Percentiles rank a stretch among this genome's conserved stretches.
Evolutionary conservation across 2,888 invertebrate species (phyloP).

Genomic region (Crioceris asparagi): DNA sequence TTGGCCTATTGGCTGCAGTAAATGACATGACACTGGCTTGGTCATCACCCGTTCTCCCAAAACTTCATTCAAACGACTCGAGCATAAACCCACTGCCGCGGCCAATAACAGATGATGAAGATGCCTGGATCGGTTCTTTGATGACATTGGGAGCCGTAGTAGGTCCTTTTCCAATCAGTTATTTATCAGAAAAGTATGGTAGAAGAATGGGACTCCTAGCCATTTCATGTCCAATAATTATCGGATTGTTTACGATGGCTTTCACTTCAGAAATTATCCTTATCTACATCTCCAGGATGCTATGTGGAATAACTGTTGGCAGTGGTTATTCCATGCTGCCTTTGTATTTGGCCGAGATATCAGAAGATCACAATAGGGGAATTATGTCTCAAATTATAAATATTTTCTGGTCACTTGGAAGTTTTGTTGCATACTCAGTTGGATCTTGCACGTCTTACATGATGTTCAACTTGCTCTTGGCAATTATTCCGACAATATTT

Average conservation of each 20-base stretch:
- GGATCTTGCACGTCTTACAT: background rate
- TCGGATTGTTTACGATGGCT: conserved; percentile 19
- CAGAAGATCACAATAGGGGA: background rate
- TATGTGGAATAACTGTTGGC: conserved; percentile 52
- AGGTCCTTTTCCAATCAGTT: conserved; percentile 59
- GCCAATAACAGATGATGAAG: conserved; percentile 32
- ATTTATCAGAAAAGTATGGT: conserved; percentile 51
- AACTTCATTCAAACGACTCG: conserved; percentile 21
- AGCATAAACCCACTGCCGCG: conserved; percentile 29
- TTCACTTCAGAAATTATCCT: conserved; percentile 16
- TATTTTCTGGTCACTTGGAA: background rate
- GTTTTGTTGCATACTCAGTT: background rate
- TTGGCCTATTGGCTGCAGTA: conserved; percentile 20
- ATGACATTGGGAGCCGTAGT: conserved; percentile 38
- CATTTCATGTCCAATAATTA: conserved; percentile 19
- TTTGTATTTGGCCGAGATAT: conserved; percentile 1
- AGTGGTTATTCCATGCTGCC: background rate
- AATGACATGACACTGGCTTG: conserved; percentile 22
- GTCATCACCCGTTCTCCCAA: conserved; percentile 23
- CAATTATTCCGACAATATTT: background rate
- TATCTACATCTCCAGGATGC: conserved; percentile 34
- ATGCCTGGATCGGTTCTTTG: conserved; percentile 43
- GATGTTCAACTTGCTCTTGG: background rate
- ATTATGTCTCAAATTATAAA: background rate
- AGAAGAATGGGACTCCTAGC: conserved; percentile 56